Evolutionary conservation across 1,140 invertebrate species (phyloP).

Genomic region (Dysdera silvatica): DNA sequence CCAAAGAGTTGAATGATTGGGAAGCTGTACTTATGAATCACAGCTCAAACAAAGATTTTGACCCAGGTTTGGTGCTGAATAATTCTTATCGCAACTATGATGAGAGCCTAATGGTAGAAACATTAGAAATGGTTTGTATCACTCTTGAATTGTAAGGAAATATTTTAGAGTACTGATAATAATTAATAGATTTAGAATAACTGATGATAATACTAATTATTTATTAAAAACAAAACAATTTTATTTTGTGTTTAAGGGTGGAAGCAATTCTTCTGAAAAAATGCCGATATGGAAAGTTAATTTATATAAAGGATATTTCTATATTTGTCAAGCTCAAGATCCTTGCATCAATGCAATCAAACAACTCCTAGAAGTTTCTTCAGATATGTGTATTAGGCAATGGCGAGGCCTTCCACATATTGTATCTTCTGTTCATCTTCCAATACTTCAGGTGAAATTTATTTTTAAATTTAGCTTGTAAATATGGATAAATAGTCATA

Average conservation of each 20-base stretch:
- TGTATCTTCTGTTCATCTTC: constrained; percentile 86
- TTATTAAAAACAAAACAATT: too few relatives aligned
- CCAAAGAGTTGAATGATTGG: constrained; percentile 95
- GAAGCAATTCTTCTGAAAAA: constrained; percentile 84
- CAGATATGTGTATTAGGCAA: constrained; percentile 79
- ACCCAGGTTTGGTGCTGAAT: constrained; percentile 78
- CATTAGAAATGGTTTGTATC: constrained; percentile 56
- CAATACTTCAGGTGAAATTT: constrained; percentile 78
- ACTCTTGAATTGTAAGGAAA: too few relatives aligned
- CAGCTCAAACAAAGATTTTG: constrained; percentile 56
- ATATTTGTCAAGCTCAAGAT: constrained; percentile 82
- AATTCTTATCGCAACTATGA: constrained; percentile 85
- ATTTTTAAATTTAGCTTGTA: too few relatives aligned
- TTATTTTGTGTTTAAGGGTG: too few relatives aligned
- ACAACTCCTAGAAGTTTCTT: constrained; percentile 79
- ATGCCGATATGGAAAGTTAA: constrained; percentile 80
- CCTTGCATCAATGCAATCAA: constrained; percentile 73
- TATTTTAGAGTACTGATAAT: too few relatives aligned
- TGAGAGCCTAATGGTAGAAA: constrained; percentile 91
- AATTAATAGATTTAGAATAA: too few relatives aligned
- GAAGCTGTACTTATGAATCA: constrained; percentile 78
- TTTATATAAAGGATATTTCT: constrained; percentile 83
- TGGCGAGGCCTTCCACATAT: constrained; percentile 85
- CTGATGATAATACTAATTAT: too few relatives aligned
- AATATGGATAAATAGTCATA: too few relatives aligned